Conservation (phyloP, 1,140 invertebrate species). For the Bilobella aurantiaca region DNA sequence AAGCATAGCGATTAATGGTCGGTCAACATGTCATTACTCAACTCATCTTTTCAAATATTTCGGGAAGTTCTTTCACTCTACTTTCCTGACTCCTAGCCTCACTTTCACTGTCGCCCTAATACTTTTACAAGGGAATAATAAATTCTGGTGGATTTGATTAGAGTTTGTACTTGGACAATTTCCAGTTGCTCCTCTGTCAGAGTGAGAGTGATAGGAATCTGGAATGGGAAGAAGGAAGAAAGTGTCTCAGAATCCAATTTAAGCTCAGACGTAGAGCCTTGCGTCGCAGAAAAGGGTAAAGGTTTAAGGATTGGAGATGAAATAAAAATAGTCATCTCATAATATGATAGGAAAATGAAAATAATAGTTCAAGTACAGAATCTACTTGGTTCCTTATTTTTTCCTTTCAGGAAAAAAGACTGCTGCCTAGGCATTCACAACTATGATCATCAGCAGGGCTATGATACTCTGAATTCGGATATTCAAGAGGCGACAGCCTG, state of each 20-base stretch:
- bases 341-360: conserved; percentile 28
- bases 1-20: conserved; percentile 2
- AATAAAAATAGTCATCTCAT: conserved; percentile 32
- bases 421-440: not conserved
- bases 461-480: no score
- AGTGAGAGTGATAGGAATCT: not conserved
- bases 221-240: not conserved
- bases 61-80: not conserved
- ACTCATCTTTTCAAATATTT: no score
- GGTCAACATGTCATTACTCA: no score
- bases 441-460: conserved; percentile 19
- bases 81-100: not conserved
- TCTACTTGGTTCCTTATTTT: no score
- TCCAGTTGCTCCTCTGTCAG: not conserved
- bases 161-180: not conserved
- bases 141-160: not conserved
- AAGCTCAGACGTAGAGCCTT: conserved; percentile 13
- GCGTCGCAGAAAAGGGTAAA: no score
- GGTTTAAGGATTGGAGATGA: conserved; percentile 24
- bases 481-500: conserved; percentile 32
- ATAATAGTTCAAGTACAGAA: conserved; percentile 16
- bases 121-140: not conserved
- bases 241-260: conserved; percentile 15
- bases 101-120: not conserved
- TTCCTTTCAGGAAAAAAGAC: no score